phyloP scores from a whole-genome alignment of 2,113 vertebrate genomes.

The Ailuropoda melanoleuca region DNA sequence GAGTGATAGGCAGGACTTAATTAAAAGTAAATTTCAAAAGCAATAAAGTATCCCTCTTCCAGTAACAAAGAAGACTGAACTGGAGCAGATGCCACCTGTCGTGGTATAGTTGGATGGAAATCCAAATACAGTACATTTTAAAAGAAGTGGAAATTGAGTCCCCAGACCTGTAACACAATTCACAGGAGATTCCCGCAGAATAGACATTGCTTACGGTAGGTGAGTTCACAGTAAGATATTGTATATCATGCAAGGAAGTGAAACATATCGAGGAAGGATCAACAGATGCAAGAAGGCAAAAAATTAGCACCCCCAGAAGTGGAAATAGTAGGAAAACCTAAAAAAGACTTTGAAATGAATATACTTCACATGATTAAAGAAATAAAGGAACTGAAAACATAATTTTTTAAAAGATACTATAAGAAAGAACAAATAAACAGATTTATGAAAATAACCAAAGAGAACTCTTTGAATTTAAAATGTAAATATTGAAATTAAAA shows the following conservation, averaged over 20 bases:
- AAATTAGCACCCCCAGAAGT: not conserved
- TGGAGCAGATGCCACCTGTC: not conserved
- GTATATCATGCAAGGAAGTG: not conserved
- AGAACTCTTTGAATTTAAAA: not conserved
- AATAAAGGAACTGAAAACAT: not conserved
- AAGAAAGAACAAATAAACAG: not conserved
- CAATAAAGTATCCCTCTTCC: not conserved
- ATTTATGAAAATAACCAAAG: not conserved
- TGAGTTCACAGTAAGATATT: not conserved
- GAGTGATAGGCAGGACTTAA: not conserved
- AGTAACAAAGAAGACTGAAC: not conserved
- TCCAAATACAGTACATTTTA: not conserved
- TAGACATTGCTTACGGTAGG: not conserved
- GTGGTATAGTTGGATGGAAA: not conserved
- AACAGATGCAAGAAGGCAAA: not conserved
- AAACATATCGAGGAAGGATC: not conserved
- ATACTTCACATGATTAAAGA: not conserved
- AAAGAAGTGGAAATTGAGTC: not conserved
- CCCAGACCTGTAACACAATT: not conserved
- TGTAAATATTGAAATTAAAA: slow-evolving; percentile 14
- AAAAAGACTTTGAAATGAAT: not conserved
- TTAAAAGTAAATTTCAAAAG: not conserved
- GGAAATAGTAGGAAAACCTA: not conserved
- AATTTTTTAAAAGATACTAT: not conserved
- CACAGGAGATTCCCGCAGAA: not conserved